Base-by-base conservation (phyloP, 2,797 vertebrate species). In the Gadopsis bispinosus region DNA sequence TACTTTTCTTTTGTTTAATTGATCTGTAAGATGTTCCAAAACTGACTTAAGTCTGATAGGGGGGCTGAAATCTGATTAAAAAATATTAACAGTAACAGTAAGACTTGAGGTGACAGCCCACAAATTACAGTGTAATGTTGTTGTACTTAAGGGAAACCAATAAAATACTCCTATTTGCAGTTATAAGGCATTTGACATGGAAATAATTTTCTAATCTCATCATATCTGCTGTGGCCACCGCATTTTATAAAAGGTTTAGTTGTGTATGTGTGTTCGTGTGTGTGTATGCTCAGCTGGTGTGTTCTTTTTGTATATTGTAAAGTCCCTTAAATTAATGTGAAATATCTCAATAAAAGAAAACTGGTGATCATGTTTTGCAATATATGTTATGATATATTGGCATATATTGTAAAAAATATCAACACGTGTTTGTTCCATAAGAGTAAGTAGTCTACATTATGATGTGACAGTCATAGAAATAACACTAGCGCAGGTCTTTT, bases 401-500 rank as follows among this genome's bases (percentile, higher is more conserved):
- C 41, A 53, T 64, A 16, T 5, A 53, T 41, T 19, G 26, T 35
- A n/a, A 50, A 72, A 45, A 19, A 73, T n/a, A 45, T 37, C 7
- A 67, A 22, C 53, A 29, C 39, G 26, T 4, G 6, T 41, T 26
- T 60, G 12, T 37, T 64, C 54, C 26, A 22, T 41, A 41, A 74
- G 6, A 41, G 22, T 54, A 12, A 59, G 14, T 60, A 37, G 3
- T 60, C 33, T 29, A 13, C 8, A 10, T 16, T 12, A 9, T 50
- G 22, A 71, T 71, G 10, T 41, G 22, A 48, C 19, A 64, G 48
- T n/a, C 31, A 72, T 43, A 58, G 64, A 65, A 76, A 79, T 16
- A 86, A 80, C 77, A 61, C 26, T 50, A 13, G 4, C 35, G 0
- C 55, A 75, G 35, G 31, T 65, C 19, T 71, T 83, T 82, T 60